A percentile compares a stretch with the other conserved stretches of the same genome.
phyloP scores from a whole-genome alignment of 1,140 invertebrate genomes.

The Thaumetopoea pityocampa region DNA sequence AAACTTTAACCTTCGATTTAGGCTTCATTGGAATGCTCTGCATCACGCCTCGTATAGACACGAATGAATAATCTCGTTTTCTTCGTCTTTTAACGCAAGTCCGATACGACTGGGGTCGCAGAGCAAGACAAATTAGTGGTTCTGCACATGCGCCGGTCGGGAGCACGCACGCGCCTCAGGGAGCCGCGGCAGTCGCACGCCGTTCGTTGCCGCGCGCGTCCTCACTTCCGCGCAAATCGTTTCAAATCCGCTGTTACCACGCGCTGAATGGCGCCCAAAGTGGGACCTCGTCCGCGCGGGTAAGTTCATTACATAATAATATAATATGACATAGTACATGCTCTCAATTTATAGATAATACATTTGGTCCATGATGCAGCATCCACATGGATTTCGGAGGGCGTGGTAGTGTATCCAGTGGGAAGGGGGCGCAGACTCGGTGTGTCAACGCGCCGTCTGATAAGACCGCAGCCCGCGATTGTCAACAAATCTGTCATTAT shows the following conservation, averaged over 20 bases:
- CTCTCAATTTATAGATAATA: background rate
- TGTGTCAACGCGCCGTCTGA: constrained; percentile 43
- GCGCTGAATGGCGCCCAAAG: constrained; percentile 67
- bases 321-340: constrained; percentile 1
- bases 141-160: constrained; percentile 42
- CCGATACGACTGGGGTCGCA: constrained; percentile 42
- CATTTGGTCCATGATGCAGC: constrained; percentile 36
- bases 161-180: constrained; percentile 49
- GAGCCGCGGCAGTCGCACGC: constrained; percentile 54
- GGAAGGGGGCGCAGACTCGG: constrained; percentile 36
- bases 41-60: constrained; percentile 49
- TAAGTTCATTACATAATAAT: constrained; percentile 40
- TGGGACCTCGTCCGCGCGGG: constrained; percentile 55
- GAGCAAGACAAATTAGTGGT: constrained; percentile 62
- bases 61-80: constrained; percentile 55
- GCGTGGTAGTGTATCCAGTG: constrained; percentile 41
- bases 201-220: constrained; percentile 44
- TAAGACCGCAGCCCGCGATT: constrained; percentile 48
- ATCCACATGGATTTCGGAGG: constrained; percentile 33
- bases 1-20: constrained; percentile 30
- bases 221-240: constrained; percentile 20
- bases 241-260: constrained; percentile 33
- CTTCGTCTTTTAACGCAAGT: constrained; percentile 37
- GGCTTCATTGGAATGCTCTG: constrained; percentile 55
- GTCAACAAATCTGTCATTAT: constrained; percentile 63